phyloP scores from a whole-genome alignment of 2,797 vertebrate species.

The Aythya fuligula region DNA sequence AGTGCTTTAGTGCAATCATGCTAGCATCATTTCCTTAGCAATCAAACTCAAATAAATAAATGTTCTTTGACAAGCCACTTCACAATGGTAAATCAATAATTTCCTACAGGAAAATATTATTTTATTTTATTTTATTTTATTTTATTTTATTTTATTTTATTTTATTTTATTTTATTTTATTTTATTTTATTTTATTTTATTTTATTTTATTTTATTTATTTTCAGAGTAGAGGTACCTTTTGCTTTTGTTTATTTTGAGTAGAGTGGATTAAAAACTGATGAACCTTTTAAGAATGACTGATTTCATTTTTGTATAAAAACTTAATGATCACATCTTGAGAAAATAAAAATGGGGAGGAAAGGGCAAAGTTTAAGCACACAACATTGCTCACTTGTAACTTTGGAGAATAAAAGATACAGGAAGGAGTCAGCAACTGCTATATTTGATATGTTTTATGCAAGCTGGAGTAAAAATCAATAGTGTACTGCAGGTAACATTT shows the following conservation, averaged over 20 bases:
- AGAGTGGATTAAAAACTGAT: constrained; percentile 26
- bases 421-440: neutral
- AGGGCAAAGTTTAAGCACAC: neutral
- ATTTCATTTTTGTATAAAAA: neutral
- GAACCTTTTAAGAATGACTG: neutral
- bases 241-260: constrained; percentile 12
- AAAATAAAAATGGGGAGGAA: fast-evolving
- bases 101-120: neutral
- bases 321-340: neutral
- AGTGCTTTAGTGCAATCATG: neutral
- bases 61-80: constrained; percentile 36
- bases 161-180: no score
- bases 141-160: no score
- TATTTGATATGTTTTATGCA: neutral
- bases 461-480: neutral
- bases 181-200: neutral
- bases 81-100: constrained; percentile 26
- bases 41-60: constrained; percentile 54
- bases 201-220: neutral
- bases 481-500: neutral
- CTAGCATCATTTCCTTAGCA: constrained; percentile 5
- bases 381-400: neutral
- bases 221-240: neutral
- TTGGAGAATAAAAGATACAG: neutral
- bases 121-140: neutral